phyloP scores from a whole-genome alignment of 1,140 invertebrate genomes.

The Meloidogyne exigua region DNA sequence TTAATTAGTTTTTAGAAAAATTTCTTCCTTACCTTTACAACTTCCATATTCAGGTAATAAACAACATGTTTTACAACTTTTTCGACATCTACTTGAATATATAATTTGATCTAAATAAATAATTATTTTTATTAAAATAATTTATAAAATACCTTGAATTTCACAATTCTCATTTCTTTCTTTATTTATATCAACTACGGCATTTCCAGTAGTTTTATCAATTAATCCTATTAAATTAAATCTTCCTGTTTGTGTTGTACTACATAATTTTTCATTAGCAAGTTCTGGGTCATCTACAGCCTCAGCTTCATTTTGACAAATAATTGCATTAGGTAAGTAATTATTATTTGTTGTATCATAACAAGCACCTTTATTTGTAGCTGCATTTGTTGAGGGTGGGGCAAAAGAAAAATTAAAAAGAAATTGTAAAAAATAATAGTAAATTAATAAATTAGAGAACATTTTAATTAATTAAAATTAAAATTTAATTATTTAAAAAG shows the following conservation, averaged over 20 bases:
- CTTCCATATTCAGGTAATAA: constrained; percentile 19
- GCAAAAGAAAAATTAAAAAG: not conserved
- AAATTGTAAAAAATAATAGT: constrained; percentile 7
- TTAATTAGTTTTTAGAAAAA: not conserved
- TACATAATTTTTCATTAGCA: not conserved
- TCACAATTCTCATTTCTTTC: constrained; percentile 8
- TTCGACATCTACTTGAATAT: constrained; percentile 13
- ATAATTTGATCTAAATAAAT: constrained; percentile 7
- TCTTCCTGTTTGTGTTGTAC: not conserved
- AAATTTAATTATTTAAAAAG: not conserved
- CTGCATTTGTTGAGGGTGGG: not conserved
- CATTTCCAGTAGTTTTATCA: not conserved
- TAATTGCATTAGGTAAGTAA: not conserved
- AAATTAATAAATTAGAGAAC: not conserved
- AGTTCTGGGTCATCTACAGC: not conserved
- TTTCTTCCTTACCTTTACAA: constrained; percentile 7
- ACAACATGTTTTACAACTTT: constrained; percentile 19
- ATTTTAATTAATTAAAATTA: not conserved
- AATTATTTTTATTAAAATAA: not conserved
- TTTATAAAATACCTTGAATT: not conserved
- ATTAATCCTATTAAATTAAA: constrained; percentile 13
- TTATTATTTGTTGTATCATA: not conserved
- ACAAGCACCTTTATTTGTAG: not conserved
- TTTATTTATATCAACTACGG: not conserved
- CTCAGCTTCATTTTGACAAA: not conserved